Percentiles rank a stretch among this genome's conserved stretches.
Evolutionary conservation across 2,888 invertebrate species (phyloP).

Genomic region (Epsilonema sp.): DNA sequence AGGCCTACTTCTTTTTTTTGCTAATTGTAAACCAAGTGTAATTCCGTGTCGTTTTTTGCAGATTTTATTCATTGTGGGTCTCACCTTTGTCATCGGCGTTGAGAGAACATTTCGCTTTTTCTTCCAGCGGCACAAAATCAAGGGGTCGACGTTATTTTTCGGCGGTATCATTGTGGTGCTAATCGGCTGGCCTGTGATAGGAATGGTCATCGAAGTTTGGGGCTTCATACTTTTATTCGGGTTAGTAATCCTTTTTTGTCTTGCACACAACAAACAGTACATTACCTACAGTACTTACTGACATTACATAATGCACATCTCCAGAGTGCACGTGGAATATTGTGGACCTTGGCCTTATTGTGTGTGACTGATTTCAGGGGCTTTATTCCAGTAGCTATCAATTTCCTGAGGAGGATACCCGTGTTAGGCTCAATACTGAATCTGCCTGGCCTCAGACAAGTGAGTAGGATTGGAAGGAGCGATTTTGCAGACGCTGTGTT

Average conservation of each 20-base stretch:
- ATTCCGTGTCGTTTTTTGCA: slow-evolving; percentile 36
- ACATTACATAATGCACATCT: too few relatives aligned
- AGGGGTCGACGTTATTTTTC: slow-evolving; percentile 69
- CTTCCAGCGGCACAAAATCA: slow-evolving; percentile 84
- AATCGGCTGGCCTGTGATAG: slow-evolving; percentile 81
- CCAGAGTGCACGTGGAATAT: too few relatives aligned
- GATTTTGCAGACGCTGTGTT: too few relatives aligned
- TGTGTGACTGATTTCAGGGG: too few relatives aligned
- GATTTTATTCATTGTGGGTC: slow-evolving; percentile 84
- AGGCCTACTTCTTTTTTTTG: neutral
- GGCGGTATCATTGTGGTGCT: slow-evolving; percentile 78
- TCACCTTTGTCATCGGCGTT: slow-evolving; percentile 85
- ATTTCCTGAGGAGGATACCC: slow-evolving; percentile 79
- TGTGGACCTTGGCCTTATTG: too few relatives aligned
- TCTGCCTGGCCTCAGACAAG: slow-evolving; percentile 67
- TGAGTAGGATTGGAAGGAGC: too few relatives aligned
- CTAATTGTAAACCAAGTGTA: neutral
- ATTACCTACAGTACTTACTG: too few relatives aligned
- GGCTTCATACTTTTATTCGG: slow-evolving; percentile 57
- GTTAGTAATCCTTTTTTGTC: slow-evolving; percentile 25
- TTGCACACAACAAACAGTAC: neutral
- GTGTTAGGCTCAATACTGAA: slow-evolving; percentile 66
- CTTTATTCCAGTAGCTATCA: slow-evolving; percentile 84
- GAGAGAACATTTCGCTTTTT: slow-evolving; percentile 88
- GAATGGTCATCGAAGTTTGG: slow-evolving; percentile 87